phyloP scores from a whole-genome alignment of 2,888 invertebrate species.

The Euplagia quadripunctaria region DNA sequence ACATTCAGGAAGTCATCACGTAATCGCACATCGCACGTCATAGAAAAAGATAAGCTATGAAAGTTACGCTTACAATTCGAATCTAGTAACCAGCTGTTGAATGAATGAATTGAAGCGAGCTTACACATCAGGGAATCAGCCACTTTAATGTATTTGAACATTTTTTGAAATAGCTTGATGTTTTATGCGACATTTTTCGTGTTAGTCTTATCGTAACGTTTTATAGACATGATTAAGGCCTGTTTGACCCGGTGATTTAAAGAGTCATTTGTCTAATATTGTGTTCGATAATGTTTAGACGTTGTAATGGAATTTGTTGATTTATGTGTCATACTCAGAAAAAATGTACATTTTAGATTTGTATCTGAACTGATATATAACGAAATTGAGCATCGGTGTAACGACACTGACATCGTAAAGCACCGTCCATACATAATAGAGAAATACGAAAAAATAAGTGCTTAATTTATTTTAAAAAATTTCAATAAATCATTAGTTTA shows the following conservation, averaged over 20 bases:
- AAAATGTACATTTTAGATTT: not conserved
- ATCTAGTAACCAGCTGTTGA: not conserved
- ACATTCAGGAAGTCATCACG: no score
- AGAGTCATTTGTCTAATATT: constrained; percentile 20
- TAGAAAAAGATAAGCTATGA: no score
- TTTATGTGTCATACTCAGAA: not conserved
- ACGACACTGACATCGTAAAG: not conserved
- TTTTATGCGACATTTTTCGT: constrained; percentile 27
- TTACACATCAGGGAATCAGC: constrained; percentile 1
- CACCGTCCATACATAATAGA: not conserved
- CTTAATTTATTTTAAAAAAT: no score
- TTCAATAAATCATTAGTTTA: no score
- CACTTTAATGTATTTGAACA: constrained; percentile 48
- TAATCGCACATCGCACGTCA: no score
- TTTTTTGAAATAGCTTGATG: constrained; percentile 41
- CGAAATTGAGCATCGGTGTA: not conserved
- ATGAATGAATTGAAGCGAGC: not conserved
- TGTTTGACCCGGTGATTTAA: constrained; percentile 13
- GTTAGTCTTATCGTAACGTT: constrained; percentile 32
- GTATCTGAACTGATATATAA: not conserved
- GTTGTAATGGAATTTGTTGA: constrained; percentile 9
- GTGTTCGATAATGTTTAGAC: constrained; percentile 7
- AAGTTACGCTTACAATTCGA: not conserved
- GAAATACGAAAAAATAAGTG: not conserved
- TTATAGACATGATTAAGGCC: constrained; percentile 37